These are phyloP conservation scores for Ornithoptera alexandrae DNA, from an alignment of 2,888 invertebrate genomes.

Conservation along the genomic window DNA sequence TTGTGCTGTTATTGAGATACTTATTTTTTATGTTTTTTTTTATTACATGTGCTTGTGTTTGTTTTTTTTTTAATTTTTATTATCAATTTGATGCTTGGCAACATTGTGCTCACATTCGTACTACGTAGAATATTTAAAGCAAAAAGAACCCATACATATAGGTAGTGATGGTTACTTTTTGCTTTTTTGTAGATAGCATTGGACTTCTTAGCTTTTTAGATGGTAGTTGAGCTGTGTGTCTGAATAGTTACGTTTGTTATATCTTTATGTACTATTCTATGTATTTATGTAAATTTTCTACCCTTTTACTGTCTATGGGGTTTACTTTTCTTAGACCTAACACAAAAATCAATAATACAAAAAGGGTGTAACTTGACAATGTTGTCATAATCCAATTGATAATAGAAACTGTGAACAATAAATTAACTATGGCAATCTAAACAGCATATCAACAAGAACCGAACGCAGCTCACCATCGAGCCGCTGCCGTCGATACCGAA, in stretches of 20 bases:
- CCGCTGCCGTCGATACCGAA: slow-evolving; percentile 59
- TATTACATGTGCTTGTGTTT: slow-evolving; percentile 73
- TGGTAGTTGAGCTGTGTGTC: slow-evolving; percentile 68
- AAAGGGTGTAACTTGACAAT: slow-evolving; percentile 54
- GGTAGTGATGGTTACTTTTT: slow-evolving; percentile 55
- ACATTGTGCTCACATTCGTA: slow-evolving; percentile 75
- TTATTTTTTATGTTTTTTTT: slow-evolving; percentile 39
- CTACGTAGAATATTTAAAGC: slow-evolving; percentile 57
- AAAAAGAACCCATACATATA: slow-evolving; percentile 56
- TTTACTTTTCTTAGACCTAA: slow-evolving; percentile 35
- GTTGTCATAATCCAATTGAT: slow-evolving; percentile 78
- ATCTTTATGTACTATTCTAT: slow-evolving; percentile 46
- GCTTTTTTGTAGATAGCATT: slow-evolving; percentile 69
- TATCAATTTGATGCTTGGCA: slow-evolving; percentile 80
- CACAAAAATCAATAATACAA: slow-evolving; percentile 40
- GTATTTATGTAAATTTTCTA: slow-evolving; percentile 42
- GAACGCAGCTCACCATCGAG: slow-evolving; percentile 74
- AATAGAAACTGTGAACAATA: slow-evolving; percentile 57
- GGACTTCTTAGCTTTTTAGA: slow-evolving; percentile 65
- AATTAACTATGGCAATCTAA: slow-evolving; percentile 52
- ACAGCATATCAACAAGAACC: slow-evolving; percentile 78
- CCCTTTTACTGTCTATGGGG: slow-evolving; percentile 36
- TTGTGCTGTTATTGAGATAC: slow-evolving; percentile 37
- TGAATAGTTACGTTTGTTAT: slow-evolving; percentile 46
- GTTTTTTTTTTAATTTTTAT: slow-evolving; percentile 72